Conservation (phyloP, 2,113 vertebrate species). For the Holacanthus passer region DNA sequence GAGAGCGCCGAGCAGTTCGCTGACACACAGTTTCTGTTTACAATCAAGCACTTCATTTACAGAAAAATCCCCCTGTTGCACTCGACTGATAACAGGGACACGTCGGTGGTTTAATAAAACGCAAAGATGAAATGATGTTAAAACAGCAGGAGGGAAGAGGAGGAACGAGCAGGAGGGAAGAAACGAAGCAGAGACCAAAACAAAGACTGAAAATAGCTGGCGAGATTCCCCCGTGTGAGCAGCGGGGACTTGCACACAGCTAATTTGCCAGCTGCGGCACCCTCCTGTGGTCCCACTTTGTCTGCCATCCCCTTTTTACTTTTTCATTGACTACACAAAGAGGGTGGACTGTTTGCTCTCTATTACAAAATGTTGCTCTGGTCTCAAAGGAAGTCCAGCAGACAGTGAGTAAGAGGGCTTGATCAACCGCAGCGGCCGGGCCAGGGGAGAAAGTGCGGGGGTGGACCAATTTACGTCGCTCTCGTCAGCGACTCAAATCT, state of each 20-base stretch:
- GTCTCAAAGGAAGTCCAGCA: constrained; percentile 73
- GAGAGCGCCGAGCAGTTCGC: constrained; percentile 7
- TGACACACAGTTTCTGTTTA: constrained; percentile 8
- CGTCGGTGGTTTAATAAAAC: constrained; percentile 25
- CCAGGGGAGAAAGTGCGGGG: constrained; percentile 55
- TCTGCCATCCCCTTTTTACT: constrained; percentile 4
- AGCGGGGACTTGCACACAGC: constrained; percentile 8
- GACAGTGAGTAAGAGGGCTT: constrained; percentile 78
- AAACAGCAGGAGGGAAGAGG: constrained; percentile 11
- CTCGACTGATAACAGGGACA: constrained; percentile 31
- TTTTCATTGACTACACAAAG: constrained; percentile 25
- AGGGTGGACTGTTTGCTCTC: constrained; percentile 27
- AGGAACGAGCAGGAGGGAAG: constrained; percentile 9
- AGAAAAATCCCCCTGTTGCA: constrained; percentile 19
- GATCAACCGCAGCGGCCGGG: constrained; percentile 40
- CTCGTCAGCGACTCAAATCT: constrained; percentile 39
- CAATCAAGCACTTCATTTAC: constrained; percentile 18
- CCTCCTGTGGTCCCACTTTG: constrained; percentile 39
- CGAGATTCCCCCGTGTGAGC: constrained; percentile 28
- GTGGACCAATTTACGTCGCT: constrained; percentile 49
- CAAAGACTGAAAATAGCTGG: constrained; percentile 26
- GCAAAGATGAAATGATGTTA: constrained; percentile 26
- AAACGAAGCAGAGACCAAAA: constrained; percentile 39
- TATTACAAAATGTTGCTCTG: constrained; percentile 38
- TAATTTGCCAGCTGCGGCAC: constrained; percentile 52